Base-by-base conservation (phyloP, 2,113 vertebrate genomes). In the Pavo muticus region DNA sequence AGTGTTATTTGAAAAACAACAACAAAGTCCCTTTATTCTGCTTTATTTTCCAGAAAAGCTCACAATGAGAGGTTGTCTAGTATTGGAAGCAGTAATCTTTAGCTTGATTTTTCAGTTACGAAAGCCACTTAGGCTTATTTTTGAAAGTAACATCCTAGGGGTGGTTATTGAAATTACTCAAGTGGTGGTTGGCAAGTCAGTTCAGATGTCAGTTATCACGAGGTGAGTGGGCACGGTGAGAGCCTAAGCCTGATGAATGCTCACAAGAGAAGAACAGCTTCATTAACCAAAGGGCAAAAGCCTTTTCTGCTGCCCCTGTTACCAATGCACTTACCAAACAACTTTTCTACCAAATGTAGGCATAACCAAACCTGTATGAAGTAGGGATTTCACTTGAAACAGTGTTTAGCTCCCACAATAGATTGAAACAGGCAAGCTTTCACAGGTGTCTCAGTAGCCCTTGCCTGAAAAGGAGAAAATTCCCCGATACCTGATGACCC, bases 381-480 rank as follows among this genome's bases (percentile, higher is more conserved):
- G 12, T 14, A 8, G 30, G 13, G 9, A 16, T 18, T 88, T 81
- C 17, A 44, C 0, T 11, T 32, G 27, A n/a, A 27, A 9, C 52
- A 74, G n/a, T 47, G 35, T 23, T 69, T 18, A 20, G 29, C 35
- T 78, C 52, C 56, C 21, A 3, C 25, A 39, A 39, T 25, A 0
- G 5, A 0, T 6, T n/a, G 75, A 30, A 65, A 64, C 23, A 23
- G 44, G 11, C 1, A 0, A 8, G 40, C 13, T 67, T 19, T 88
- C 20, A 2, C 5, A 50, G 29, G 30, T 1, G 10, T 12, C 29
- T 52, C 19, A 10, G 10, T 2, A 59, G 21, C 37, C 35, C 54
- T 44, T 32, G 21, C 42, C 42, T 40, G 63, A 44, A 42, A 42
- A 30, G 27, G 17, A 42, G 42, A 42, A 19, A 30, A 27, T 24